Conservation (phyloP, 1,140 invertebrate genomes). For the Scaptodrosophila lebanonensis region DNA sequence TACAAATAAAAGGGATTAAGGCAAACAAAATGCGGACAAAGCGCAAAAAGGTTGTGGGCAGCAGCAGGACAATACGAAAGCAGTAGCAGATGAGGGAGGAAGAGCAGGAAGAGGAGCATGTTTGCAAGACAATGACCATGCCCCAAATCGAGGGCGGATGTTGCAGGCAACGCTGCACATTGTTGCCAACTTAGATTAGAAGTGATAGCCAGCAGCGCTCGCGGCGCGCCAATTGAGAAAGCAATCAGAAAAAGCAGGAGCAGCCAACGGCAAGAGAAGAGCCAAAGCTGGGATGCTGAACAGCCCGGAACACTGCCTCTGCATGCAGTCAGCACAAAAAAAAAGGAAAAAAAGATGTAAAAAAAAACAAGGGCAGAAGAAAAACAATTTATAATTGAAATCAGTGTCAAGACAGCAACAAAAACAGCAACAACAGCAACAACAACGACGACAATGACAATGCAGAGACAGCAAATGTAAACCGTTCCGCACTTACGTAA, state of each 20-base stretch:
- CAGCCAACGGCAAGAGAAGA: not conserved
- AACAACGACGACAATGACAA: slow-evolving; percentile 7
- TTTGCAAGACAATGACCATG: slow-evolving; percentile 20
- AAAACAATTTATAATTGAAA: slow-evolving; percentile 72
- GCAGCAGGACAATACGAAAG: slow-evolving; percentile 7
- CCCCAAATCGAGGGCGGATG: not conserved
- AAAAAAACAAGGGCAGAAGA: slow-evolving; percentile 4
- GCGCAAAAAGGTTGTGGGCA: too few species aligned
- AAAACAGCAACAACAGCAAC: slow-evolving; percentile 8
- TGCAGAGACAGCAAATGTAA: slow-evolving; percentile 20
- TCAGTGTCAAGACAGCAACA: slow-evolving; percentile 56
- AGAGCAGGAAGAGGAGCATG: slow-evolving; percentile 20
- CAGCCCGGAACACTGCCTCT: too few species aligned
- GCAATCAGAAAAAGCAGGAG: slow-evolving; percentile 46
- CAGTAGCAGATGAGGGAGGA: slow-evolving; percentile 28
- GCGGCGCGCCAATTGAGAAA: slow-evolving; percentile 53
- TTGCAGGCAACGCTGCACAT: slow-evolving; percentile 14
- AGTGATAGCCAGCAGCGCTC: slow-evolving; percentile 53
- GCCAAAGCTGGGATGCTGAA: not conserved
- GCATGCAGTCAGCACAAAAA: too few species aligned
- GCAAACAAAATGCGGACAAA: too few species aligned
- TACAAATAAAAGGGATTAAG: too few species aligned
- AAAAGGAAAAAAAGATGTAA: not conserved
- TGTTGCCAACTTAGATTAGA: slow-evolving; percentile 65
- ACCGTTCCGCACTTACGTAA: slow-evolving; percentile 42